phyloP scores from a whole-genome alignment of 2,888 invertebrate genomes.

The Branchipolynoe longqiensis region DNA sequence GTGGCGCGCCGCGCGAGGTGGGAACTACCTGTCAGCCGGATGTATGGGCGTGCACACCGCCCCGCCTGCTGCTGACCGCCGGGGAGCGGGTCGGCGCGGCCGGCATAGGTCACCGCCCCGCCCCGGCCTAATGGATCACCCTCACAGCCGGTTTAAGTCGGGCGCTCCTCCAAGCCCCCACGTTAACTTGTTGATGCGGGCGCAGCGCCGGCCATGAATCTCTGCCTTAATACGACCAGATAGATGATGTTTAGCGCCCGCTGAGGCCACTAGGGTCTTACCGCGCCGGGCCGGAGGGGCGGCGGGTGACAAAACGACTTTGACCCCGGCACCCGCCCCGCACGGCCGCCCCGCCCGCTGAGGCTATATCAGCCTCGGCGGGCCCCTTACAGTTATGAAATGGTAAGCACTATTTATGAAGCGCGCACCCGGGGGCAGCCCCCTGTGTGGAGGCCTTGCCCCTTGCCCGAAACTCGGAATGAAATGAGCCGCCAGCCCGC shows the following conservation, averaged over 20 bases:
- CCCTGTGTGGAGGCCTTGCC: not conserved
- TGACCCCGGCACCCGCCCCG: slow-evolving; percentile 13
- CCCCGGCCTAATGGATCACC: slow-evolving; percentile 19
- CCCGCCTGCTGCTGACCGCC: too few relatives aligned
- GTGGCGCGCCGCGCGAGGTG: not conserved
- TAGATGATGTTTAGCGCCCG: slow-evolving; percentile 44
- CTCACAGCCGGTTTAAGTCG: slow-evolving; percentile 3
- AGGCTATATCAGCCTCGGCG: slow-evolving; percentile 25
- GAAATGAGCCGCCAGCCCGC: slow-evolving; percentile 36
- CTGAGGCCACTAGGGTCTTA: not conserved
- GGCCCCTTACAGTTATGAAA: slow-evolving; percentile 51
- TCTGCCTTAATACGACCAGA: slow-evolving; percentile 38
- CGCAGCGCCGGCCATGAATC: slow-evolving; percentile 1
- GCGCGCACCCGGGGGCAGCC: not conserved
- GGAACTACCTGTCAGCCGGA: slow-evolving; percentile 29
- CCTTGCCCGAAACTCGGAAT: not conserved
- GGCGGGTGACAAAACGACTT: slow-evolving; percentile 51
- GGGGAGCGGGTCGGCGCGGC: not conserved
- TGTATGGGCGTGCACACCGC: slow-evolving; percentile 12
- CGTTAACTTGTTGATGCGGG: slow-evolving; percentile 32
- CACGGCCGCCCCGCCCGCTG: not conserved
- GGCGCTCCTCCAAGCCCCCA: slow-evolving; percentile 1
- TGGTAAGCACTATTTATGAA: slow-evolving; percentile 55
- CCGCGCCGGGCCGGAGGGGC: not conserved
- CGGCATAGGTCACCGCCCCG: not conserved